Base-by-base conservation (phyloP, 2,888 invertebrate genomes). In the Chouioia cunea region DNA sequence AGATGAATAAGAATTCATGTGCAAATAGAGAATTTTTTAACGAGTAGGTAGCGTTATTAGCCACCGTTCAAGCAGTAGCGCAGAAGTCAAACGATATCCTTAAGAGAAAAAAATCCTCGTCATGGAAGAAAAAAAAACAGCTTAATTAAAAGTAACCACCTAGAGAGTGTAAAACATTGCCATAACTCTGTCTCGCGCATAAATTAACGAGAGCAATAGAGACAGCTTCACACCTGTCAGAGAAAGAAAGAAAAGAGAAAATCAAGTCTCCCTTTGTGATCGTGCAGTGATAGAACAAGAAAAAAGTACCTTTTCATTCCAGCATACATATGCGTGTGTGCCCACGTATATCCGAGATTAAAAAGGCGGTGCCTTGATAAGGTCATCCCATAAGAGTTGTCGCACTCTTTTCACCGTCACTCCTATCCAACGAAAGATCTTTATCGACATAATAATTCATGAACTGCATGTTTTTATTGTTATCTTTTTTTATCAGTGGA, bases 221-320 rank as follows among this genome's bases (percentile, higher is more conserved):
- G 36, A 36, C 36, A 58, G 65, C 65, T 77, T 77, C 75, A 73
- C 77, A 77, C 77, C 77, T 77, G 76, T 74, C 76, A 8, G 22
- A 10, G 36, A 36, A 10, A 36, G 36, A 36, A 10, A 36, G 10
- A 10, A 36, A 36, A 36, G 12, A 52, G 22, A 54, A 20, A 56
- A 60, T n/a, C n/a, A 36, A 60, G 47, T 70, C 56, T 65, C 53
- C 54, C 27, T 22, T 20, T 8, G 18, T 47, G 65, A 60, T 58
- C 46, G 53, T 23, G 52, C 52, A 59, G 53, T 36, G n/a, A 54
- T 1, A 23, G 50, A 22, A 50, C 2, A 22, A 27, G 20, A 64
- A 59, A 64, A 54, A 57, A 70, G 16, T 23, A 59, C 48, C 56
- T 54, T 36, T 54, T 60, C 60, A 54, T 65, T 56, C 54, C 36